phyloP scores from a whole-genome alignment of 2,797 vertebrate species.

The Urosaurus nigricauda region DNA sequence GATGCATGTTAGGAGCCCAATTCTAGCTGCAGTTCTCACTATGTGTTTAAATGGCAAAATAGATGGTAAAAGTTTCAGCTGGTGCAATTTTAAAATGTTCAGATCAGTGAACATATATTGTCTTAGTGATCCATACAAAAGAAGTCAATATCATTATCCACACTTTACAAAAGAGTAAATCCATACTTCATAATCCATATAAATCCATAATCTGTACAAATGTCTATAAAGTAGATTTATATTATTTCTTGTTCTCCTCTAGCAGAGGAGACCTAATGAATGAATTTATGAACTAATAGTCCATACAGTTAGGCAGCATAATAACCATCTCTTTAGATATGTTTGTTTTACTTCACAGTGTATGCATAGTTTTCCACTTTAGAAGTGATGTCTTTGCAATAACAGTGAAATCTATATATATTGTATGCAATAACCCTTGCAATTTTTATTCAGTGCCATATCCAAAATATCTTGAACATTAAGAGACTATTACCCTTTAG shows the following conservation, averaged over 20 bases:
- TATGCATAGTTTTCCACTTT: background rate
- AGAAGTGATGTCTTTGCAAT: background rate
- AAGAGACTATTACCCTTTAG: background rate
- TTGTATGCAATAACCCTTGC: background rate
- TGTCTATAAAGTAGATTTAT: background rate
- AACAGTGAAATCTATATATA: background rate
- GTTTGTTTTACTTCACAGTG: background rate
- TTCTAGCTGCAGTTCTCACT: background rate
- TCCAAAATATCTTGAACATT: background rate
- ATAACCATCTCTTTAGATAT: background rate
- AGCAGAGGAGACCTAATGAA: background rate
- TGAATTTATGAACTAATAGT: background rate
- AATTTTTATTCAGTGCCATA: slow-evolving; percentile 15
- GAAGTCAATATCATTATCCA: background rate
- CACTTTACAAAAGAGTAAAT: background rate
- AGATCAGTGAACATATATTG: too few species aligned
- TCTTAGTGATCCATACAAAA: background rate
- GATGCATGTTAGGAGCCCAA: background rate
- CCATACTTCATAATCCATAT: background rate
- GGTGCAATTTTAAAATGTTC: background rate
- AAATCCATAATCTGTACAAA: background rate
- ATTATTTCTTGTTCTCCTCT: background rate
- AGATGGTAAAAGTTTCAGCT: background rate
- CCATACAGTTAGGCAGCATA: background rate
- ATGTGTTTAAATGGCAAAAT: background rate